These are phyloP conservation scores for Lepus townsendii DNA, from an alignment of 2,797 vertebrate species.

Conservation along the genomic window DNA sequence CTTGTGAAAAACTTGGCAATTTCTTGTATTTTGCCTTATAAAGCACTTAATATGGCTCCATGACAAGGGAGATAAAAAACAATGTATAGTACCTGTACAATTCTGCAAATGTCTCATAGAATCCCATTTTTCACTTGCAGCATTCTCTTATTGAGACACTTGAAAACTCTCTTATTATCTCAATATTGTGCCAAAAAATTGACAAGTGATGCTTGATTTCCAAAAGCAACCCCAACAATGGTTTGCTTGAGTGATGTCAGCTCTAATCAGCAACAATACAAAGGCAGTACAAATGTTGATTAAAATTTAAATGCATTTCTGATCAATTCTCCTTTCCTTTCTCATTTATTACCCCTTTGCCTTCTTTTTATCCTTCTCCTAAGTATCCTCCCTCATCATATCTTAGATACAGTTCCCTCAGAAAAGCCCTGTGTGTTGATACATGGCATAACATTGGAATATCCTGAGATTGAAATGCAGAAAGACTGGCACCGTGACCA, in stretches of 20 bases:
- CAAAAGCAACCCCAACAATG: neutral
- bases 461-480: slow-evolving; percentile 22
- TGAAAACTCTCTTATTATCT: neutral
- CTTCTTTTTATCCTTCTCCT: neutral
- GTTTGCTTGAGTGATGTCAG: too few relatives aligned
- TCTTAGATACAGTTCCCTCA: neutral
- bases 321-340: neutral
- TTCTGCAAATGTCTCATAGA: neutral
- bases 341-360: neutral
- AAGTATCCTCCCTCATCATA: neutral
- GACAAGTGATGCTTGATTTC: neutral
- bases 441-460: neutral
- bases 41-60: neutral
- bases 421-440: neutral
- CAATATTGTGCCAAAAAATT: neutral
- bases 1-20: neutral
- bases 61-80: neutral
- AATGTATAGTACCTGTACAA: neutral
- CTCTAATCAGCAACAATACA: neutral
- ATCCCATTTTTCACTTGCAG: neutral
- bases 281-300: neutral
- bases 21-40: neutral
- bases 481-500: neutral
- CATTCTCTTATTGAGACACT: neutral
- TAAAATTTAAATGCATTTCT: slow-evolving; percentile 25